These are phyloP conservation scores for Magallana gigas DNA, from an alignment of 1,140 invertebrate genomes.

Conservation along the genomic window DNA sequence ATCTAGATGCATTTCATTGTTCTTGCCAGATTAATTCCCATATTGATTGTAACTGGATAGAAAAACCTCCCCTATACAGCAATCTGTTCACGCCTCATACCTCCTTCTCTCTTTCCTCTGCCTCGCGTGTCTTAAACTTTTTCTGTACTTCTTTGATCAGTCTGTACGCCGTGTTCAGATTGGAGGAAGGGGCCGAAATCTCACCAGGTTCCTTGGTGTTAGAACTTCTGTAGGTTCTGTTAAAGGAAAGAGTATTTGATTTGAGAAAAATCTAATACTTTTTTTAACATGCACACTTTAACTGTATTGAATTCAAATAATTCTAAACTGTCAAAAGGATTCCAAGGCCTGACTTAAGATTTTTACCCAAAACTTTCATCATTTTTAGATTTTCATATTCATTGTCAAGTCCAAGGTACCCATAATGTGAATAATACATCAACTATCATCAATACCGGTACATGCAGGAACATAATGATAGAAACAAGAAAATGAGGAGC, in stretches of 20 bases:
- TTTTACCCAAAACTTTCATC: too few relatives aligned
- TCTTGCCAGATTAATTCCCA: too few relatives aligned
- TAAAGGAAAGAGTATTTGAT: constrained; percentile 45
- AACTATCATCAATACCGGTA: too few relatives aligned
- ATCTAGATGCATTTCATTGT: background rate
- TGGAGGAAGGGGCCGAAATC: constrained; percentile 95
- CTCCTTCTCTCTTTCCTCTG: constrained; percentile 99
- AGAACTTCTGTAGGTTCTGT: constrained; percentile 97
- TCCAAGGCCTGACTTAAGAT: too few relatives aligned
- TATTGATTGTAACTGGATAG: background rate
- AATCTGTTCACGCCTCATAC: constrained; percentile 58
- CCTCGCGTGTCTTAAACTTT: constrained; percentile 98
- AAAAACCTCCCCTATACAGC: background rate
- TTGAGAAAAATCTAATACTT: too few relatives aligned
- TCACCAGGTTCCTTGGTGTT: constrained; percentile 99
- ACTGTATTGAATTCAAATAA: too few relatives aligned
- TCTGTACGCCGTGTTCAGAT: constrained; percentile 97
- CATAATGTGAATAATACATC: too few relatives aligned
- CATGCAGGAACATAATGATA: too few relatives aligned
- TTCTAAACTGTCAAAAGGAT: too few relatives aligned
- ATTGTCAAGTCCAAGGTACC: too few relatives aligned
- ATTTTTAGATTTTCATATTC: too few relatives aligned
- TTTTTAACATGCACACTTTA: background rate
- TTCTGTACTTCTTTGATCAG: constrained; percentile 99
- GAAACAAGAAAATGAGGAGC: too few relatives aligned